Conservation (phyloP, 2,888 invertebrate genomes). For the Ornithoptera priamus region DNA sequence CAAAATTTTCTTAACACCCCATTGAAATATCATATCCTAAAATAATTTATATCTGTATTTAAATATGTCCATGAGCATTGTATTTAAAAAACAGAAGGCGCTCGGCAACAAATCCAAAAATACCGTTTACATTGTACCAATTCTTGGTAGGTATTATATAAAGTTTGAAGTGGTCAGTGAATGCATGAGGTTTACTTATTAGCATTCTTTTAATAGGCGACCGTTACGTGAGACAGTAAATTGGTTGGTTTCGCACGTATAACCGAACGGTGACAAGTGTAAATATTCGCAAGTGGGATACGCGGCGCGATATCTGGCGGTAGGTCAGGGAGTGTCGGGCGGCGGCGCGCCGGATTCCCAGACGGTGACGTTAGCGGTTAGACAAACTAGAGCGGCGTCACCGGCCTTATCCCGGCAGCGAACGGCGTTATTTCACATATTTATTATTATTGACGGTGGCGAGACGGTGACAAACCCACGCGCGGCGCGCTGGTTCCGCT, state of each 20-base stretch:
- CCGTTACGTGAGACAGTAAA: conserved; percentile 26
- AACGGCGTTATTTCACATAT: conserved; percentile 73
- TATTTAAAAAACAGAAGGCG: not conserved
- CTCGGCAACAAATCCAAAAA: not conserved
- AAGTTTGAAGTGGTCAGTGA: conserved; percentile 14
- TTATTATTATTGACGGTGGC: conserved; percentile 75
- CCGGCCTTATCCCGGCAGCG: conserved; percentile 68
- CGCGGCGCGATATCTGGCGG: conserved; percentile 57
- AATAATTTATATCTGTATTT: not conserved
- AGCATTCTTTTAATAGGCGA: conserved; percentile 6
- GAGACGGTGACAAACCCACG: conserved; percentile 77
- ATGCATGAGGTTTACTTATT: conserved; percentile 3
- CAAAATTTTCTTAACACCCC: no score
- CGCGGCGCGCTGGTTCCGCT: conserved; percentile 56
- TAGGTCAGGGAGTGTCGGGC: conserved; percentile 71
- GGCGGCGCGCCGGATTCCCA: conserved; percentile 71
- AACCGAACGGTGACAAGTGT: conserved; percentile 32
- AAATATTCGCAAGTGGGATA: conserved; percentile 39
- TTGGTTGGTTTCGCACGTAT: conserved; percentile 18
- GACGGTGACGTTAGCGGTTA: conserved; percentile 74
- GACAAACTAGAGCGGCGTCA: conserved; percentile 77
- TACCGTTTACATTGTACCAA: conserved; percentile 1
- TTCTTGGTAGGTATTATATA: conserved; percentile 7
- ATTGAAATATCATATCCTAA: no score
- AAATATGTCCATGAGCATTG: not conserved